Evolutionary conservation across 2,797 vertebrate species (phyloP).

Genomic region (Lagodon rhomboides): DNA sequence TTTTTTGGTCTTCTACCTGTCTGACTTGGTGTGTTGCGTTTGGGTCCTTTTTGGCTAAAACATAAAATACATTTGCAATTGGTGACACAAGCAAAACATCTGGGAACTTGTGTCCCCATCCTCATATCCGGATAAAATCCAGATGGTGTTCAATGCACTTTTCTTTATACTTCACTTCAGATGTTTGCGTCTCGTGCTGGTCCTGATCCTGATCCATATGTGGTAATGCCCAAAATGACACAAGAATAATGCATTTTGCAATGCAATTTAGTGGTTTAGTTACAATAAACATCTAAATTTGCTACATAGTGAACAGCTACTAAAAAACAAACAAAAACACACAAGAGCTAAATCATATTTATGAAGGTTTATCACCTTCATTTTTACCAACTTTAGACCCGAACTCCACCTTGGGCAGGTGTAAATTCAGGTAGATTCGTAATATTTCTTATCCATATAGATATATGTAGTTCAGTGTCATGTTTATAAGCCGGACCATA

Average conservation of each 20-base stretch:
- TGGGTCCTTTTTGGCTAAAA: no score
- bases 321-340: not conserved
- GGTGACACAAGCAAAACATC: not conserved
- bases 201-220: not conserved
- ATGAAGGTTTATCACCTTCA: not conserved
- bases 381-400: not conserved
- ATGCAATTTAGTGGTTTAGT: no score
- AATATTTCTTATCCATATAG: not conserved
- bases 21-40: no score
- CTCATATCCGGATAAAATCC: not conserved
- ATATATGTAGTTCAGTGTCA: not conserved
- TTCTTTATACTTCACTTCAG: not conserved
- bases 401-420: not conserved
- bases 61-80: no score
- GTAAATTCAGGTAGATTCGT: not conserved
- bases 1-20: no score
- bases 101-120: not conserved
- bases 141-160: not conserved
- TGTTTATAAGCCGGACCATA: not conserved
- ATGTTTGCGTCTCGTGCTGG: no score
- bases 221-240: not conserved
- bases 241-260: no score
- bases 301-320: no score
- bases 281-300: no score
- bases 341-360: no score